Percentiles rank a stretch among this genome's conserved stretches.
Evolutionary conservation across 2,888 invertebrate species (phyloP).

Genomic region (Silvanus unidentatus): DNA sequence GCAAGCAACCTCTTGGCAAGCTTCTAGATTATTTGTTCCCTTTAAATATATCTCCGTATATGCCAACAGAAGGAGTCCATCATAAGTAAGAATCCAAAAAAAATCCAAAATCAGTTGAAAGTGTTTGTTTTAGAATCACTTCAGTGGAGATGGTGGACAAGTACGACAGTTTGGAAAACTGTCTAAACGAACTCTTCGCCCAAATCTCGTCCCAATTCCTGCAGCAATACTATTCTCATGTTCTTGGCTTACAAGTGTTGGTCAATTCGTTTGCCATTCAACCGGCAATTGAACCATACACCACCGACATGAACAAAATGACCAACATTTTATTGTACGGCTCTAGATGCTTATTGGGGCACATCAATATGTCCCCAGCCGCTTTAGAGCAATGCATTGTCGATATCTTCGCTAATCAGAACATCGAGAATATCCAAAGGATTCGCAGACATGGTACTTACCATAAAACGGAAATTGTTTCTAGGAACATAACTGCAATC

Average conservation of each 20-base stretch:
- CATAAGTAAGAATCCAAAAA: conserved; percentile 34
- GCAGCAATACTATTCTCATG: conserved; percentile 75
- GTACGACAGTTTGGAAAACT: not conserved
- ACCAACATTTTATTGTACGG: conserved; percentile 39
- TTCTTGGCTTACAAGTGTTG: conserved; percentile 70
- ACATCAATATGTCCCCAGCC: conserved; percentile 45
- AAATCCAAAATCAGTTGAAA: not conserved
- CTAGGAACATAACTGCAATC: conserved; percentile 35
- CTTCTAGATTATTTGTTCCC: conserved; percentile 41
- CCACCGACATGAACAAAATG: conserved; percentile 36
- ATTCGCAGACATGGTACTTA: conserved; percentile 35
- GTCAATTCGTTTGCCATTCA: conserved; percentile 67
- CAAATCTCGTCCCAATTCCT: conserved; percentile 67
- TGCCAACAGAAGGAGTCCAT: conserved; percentile 43
- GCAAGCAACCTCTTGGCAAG: conserved; percentile 40
- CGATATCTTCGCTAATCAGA: conserved; percentile 42
- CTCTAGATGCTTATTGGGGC: conserved; percentile 46
- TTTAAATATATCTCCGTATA: conserved; percentile 42
- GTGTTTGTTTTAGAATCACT: no score
- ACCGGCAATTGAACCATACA: conserved; percentile 30
- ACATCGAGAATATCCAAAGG: conserved; percentile 38
- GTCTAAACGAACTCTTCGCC: conserved; percentile 51
- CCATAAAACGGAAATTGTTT: conserved; percentile 34
- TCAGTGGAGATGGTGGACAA: no score
- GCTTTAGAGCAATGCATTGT: conserved; percentile 43